These are phyloP conservation scores for Menura novaehollandiae DNA, from an alignment of 2,113 vertebrate genomes.

Conservation along the genomic window DNA sequence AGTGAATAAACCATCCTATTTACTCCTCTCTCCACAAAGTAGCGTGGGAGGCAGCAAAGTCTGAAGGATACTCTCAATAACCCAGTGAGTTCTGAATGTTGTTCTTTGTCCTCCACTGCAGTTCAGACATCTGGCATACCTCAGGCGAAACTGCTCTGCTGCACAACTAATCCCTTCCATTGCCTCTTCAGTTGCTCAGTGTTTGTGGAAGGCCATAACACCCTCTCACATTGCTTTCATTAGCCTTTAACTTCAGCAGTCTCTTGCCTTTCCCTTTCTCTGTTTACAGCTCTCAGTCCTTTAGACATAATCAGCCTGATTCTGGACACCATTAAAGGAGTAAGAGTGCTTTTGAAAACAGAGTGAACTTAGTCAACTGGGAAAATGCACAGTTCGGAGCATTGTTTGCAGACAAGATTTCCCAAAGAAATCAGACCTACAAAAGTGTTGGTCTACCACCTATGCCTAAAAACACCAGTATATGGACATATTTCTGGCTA, in stretches of 20 bases:
- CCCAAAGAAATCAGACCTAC: neutral
- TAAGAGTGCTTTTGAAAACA: neutral
- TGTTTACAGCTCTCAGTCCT: neutral
- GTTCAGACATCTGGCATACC: constrained; percentile 56
- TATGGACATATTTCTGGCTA: neutral
- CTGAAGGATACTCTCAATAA: neutral
- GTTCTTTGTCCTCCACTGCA: constrained; percentile 42
- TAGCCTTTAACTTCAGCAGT: neutral
- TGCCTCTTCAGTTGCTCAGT: constrained; percentile 27
- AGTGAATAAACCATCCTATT: neutral
- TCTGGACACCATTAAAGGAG: neutral
- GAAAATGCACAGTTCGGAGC: neutral
- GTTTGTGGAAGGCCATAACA: constrained; percentile 35
- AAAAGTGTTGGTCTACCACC: neutral
- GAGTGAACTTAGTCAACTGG: neutral
- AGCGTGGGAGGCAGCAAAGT: neutral
- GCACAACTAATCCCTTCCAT: constrained; percentile 46
- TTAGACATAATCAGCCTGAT: neutral
- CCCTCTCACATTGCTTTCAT: constrained; percentile 19
- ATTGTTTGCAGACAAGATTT: neutral
- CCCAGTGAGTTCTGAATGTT: constrained; percentile 34
- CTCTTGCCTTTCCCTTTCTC: neutral
- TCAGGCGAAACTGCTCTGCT: constrained; percentile 23
- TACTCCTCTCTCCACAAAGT: neutral
- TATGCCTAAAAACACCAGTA: neutral